Percentiles rank a stretch among this genome's conserved stretches.
Evolutionary conservation across 2,888 invertebrate genomes (phyloP).

Genomic region (Eupithecia vulgata): DNA sequence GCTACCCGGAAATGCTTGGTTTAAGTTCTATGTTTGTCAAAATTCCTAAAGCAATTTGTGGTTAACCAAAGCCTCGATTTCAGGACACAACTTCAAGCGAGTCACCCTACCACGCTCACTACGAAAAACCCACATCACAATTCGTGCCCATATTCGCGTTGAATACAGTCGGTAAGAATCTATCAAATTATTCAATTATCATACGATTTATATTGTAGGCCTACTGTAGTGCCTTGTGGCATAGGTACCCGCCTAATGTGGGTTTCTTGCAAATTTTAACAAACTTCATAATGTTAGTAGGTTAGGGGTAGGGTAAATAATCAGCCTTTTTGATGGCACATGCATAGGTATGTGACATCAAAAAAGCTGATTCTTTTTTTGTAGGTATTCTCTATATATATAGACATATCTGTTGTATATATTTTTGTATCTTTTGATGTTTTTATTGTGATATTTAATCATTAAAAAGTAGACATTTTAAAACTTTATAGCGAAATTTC

Average conservation of each 20-base stretch:
- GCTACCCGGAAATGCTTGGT: not conserved
- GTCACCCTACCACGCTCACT: slow-evolving; percentile 70
- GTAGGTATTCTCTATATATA: too few species aligned
- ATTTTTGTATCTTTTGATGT: too few species aligned
- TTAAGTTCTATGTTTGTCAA: not conserved
- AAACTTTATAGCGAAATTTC: too few species aligned
- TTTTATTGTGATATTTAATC: too few species aligned
- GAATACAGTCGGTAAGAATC: slow-evolving; percentile 89
- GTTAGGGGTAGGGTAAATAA: too few species aligned
- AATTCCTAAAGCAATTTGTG: not conserved
- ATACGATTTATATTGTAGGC: not conserved
- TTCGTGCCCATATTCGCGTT: slow-evolving; percentile 94
- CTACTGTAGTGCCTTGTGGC: not conserved
- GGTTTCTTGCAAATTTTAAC: not conserved
- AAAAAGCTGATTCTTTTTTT: too few species aligned
- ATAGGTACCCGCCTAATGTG: not conserved
- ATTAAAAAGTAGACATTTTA: too few species aligned
- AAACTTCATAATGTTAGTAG: too few species aligned
- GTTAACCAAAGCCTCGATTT: slow-evolving; percentile 21
- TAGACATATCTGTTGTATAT: too few species aligned
- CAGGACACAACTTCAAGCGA: slow-evolving; percentile 75
- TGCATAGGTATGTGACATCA: too few species aligned
- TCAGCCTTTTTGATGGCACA: too few species aligned
- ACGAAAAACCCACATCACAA: slow-evolving; percentile 61
- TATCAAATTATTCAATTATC: not conserved